These are phyloP conservation scores for Calyptommatus sinebrachiatus DNA, from an alignment of 2,113 vertebrate genomes.

Conservation along the genomic window DNA sequence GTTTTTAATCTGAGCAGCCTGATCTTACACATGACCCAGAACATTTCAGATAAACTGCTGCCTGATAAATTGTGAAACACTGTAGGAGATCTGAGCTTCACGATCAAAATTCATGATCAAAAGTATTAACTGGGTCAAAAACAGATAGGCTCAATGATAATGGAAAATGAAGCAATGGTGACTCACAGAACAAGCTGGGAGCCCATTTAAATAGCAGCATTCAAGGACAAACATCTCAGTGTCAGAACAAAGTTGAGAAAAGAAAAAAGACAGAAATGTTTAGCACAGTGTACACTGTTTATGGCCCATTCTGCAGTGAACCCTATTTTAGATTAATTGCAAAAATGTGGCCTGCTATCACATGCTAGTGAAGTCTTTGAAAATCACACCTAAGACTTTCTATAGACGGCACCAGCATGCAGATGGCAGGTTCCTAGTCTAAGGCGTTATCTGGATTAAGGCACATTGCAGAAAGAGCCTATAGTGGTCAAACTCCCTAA, in stretches of 20 bases:
- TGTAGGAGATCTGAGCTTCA: not conserved
- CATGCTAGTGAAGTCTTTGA: too few relatives aligned
- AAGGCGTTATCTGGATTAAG: too few relatives aligned
- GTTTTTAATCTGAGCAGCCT: not conserved
- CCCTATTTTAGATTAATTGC: too few relatives aligned
- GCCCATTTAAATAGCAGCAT: not conserved
- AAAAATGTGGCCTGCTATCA: too few relatives aligned
- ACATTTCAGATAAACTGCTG: not conserved
- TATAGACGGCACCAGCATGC: too few relatives aligned
- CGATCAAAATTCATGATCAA: not conserved
- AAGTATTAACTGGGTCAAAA: slow-evolving; percentile 11
- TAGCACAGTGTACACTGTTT: not conserved
- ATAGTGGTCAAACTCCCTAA: too few relatives aligned
- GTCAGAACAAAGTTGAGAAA: not conserved
- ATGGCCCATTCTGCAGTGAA: too few relatives aligned
- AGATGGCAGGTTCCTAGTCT: too few relatives aligned
- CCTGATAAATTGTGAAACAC: not conserved
- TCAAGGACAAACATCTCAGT: slow-evolving; percentile 1
- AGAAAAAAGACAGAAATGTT: not conserved
- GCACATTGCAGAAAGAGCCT: too few relatives aligned
- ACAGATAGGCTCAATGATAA: not conserved
- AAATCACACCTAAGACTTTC: too few relatives aligned
- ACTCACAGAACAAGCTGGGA: not conserved
- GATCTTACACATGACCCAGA: not conserved
- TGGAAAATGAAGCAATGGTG: not conserved